phyloP scores from a whole-genome alignment of 2,888 invertebrate species.

The Rhagonycha fulva region DNA sequence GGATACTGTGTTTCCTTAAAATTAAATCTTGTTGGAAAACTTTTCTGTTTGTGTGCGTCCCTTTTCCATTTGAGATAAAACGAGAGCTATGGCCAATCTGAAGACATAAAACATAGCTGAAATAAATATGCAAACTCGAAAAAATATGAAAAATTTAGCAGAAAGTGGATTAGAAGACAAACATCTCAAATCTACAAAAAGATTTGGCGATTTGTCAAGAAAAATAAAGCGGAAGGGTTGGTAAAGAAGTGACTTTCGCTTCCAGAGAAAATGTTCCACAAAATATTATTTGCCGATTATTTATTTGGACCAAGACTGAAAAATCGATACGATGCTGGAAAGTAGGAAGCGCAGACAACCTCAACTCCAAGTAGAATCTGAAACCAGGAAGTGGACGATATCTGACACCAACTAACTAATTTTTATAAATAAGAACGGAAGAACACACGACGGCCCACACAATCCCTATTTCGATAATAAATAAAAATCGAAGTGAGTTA shows the following conservation, averaged over 20 bases:
- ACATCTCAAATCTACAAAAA: background rate
- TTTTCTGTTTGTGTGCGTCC: background rate
- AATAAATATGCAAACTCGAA: background rate
- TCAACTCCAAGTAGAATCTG: background rate
- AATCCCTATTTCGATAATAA: background rate
- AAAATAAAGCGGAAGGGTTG: background rate
- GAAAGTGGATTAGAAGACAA: background rate
- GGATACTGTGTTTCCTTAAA: background rate
- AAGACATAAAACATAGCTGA: too few species aligned
- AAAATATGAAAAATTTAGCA: background rate
- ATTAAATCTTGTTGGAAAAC: background rate
- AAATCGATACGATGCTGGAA: background rate
- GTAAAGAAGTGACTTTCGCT: background rate
- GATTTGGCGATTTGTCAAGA: background rate
- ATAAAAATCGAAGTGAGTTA: background rate
- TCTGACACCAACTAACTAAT: background rate
- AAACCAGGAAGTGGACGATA: background rate
- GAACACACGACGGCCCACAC: background rate
- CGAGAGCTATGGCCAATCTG: background rate
- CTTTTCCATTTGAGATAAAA: background rate
- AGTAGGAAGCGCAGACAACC: background rate
- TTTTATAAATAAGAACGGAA: background rate
- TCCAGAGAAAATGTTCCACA: background rate
- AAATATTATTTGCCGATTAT: background rate
- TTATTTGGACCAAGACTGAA: background rate